Evolutionary conservation across 2,113 vertebrate genomes (phyloP), one percentile per base, ranked within the genome.

Genomic region (Eptatretus burgeri): DNA sequence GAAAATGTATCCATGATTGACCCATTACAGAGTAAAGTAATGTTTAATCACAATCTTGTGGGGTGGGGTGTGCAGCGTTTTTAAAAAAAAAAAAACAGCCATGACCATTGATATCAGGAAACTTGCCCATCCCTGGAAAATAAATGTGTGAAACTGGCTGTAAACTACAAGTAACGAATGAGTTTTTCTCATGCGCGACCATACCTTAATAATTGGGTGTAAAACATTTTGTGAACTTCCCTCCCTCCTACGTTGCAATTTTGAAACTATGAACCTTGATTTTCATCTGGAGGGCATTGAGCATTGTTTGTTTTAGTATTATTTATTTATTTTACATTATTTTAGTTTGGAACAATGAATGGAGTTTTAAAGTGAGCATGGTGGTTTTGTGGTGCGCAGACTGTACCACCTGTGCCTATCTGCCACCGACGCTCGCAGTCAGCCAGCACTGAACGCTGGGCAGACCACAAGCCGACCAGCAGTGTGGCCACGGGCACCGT

Each of bases 401-500:
- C 74, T 0, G 66, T 63, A 1, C 68, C 77, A 2, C 81, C 79
- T 0, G 77, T 85, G 53, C 80, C 78, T 5, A 76, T 69, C 13
- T 65, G 72, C 5, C 85, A 82, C 74, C 75, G 83, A 51, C 79
- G 82, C 13, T 94, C 85, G 0, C 78, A 78, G 69, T 89, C 85
- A 1, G 86, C 85, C 1, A 83, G 84, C 62, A 76, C 70, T 16
- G 85, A 87, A 75, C 77, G 82, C 71, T 93, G 88, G 89, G 88
- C 93, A 63, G 87, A 91, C 74, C 88, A 96, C 66, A 91, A 85
- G 50, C 87, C 91, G 2, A 51, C 78, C 10, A 78, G 77, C 49
- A 82, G 76, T 10, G 66, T 95, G 71, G 82, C 87, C 63, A 74
- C 82, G 64, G 87, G 82, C 5, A 94, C 87, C 1, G 73, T 96